Percentiles rank a stretch among this genome's conserved stretches.
These are phyloP conservation scores for Phlogophora meticulosa DNA, from an alignment of 2,888 invertebrate species.

Conservation along the genomic window DNA sequence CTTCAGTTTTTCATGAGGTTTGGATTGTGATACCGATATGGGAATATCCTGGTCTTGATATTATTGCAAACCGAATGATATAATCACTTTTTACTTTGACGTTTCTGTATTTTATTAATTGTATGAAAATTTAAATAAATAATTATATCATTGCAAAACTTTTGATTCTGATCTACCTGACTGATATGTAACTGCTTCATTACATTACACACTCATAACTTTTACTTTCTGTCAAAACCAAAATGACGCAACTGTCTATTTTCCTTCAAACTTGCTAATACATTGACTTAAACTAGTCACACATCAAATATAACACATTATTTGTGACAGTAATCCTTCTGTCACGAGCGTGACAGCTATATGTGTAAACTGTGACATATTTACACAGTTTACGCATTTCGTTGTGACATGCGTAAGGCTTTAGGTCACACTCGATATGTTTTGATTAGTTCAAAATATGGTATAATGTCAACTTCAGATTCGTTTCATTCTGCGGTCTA, in stretches of 20 bases:
- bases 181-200: background rate
- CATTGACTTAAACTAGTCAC: constrained; percentile 6
- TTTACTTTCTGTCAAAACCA: constrained; percentile 19
- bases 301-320: constrained; percentile 10
- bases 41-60: constrained; percentile 5
- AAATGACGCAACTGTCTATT: background rate
- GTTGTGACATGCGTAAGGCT: background rate
- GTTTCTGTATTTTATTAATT: no score
- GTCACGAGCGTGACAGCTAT: constrained; percentile 13
- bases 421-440: constrained; percentile 5
- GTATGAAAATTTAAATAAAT: no score
- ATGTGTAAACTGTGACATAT: constrained; percentile 4
- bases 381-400: background rate
- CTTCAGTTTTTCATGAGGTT: constrained; percentile 7
- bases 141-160: background rate
- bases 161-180: background rate
- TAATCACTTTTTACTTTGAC: background rate
- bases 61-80: background rate
- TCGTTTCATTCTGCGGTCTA: background rate
- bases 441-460: constrained; percentile 17
- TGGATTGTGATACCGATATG: background rate
- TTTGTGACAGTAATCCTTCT: background rate
- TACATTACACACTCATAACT: background rate
- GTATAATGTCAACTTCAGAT: background rate
- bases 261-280: constrained; percentile 24